These are phyloP conservation scores for Anguilla anguilla DNA, from an alignment of 2,797 vertebrate species.

Conservation along the genomic window DNA sequence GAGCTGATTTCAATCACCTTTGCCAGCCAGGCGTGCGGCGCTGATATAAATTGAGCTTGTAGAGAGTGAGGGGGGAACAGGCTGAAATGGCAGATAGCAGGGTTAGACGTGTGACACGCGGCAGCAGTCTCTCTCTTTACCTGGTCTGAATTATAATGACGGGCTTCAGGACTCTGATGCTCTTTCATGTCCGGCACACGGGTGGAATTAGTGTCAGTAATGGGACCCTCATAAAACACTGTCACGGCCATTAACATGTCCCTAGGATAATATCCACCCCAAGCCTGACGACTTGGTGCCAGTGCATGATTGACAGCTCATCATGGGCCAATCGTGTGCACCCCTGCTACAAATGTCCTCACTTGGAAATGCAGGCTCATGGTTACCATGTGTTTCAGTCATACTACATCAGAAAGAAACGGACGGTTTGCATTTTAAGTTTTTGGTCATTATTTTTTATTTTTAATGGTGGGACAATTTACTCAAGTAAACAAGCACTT, in stretches of 20 bases:
- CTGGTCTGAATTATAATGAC: background rate
- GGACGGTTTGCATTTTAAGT: background rate
- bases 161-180: background rate
- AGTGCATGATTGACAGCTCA: background rate
- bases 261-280: background rate
- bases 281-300: background rate
- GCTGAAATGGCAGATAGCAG: background rate
- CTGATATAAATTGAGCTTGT: background rate
- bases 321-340: background rate
- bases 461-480: no score
- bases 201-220: background rate
- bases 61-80: background rate
- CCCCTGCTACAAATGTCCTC: background rate
- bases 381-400: no score
- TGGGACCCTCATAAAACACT: background rate
- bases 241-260: background rate
- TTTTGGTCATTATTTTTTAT: background rate
- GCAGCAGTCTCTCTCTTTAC: background rate
- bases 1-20: background rate
- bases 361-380: background rate
- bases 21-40: background rate
- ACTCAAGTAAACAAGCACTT: no score
- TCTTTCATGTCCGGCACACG: background rate
- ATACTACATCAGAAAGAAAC: no score
- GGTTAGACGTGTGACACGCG: background rate